A percentile compares a stretch with the other conserved stretches of the same genome.
These are phyloP conservation scores for Cephus pulcher DNA, from an alignment of 2,888 invertebrate genomes.

Conservation along the genomic window DNA sequence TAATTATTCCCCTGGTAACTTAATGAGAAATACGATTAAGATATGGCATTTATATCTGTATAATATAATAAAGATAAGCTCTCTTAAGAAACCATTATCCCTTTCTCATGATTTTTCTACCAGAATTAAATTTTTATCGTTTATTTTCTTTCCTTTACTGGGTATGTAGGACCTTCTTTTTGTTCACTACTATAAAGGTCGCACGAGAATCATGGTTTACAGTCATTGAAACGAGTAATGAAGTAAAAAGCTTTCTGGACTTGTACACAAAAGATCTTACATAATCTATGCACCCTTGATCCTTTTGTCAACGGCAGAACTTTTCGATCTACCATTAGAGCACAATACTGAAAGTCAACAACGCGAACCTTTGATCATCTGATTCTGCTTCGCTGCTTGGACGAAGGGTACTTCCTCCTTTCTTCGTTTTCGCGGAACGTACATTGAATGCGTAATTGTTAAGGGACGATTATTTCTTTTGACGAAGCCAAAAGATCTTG, in stretches of 20 bases:
- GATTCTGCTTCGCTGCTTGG: neutral
- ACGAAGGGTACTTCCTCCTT: neutral
- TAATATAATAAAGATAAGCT: too few relatives aligned
- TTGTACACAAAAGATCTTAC: neutral
- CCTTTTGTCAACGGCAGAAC: neutral
- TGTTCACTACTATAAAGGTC: neutral
- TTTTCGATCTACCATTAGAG: neutral
- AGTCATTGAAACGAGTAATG: neutral
- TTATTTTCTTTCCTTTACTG: neutral
- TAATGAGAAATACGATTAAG: too few relatives aligned
- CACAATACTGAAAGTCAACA: neutral
- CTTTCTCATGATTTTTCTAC: neutral
- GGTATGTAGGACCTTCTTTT: neutral
- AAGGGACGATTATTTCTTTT: neutral
- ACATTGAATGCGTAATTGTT: neutral
- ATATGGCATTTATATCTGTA: too few relatives aligned
- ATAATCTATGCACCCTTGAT: neutral
- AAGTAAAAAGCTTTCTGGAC: neutral
- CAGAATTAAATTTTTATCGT: neutral
- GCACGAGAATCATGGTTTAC: neutral
- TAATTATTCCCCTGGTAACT: too few relatives aligned
- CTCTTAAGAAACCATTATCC: neutral
- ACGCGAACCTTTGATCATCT: neutral
- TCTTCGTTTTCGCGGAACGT: neutral
- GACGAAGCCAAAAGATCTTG: neutral